Conservation (phyloP, 2,888 invertebrate genomes). For the Rhynchonema sp. region DNA sequence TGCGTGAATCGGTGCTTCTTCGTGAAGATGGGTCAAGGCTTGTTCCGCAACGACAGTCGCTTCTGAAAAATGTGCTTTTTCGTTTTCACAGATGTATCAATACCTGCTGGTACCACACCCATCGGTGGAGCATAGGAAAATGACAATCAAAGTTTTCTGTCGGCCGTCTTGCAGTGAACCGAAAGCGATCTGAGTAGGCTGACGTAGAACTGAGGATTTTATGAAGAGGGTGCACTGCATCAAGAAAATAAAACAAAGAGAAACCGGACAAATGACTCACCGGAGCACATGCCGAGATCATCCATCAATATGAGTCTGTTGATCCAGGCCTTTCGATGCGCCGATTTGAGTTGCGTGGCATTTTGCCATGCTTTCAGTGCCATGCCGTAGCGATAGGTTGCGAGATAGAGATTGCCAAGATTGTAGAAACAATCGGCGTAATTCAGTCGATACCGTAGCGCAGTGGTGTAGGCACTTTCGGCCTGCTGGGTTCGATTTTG, state of each 20-base stretch:
- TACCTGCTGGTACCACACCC: no score
- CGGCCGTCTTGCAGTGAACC: no score
- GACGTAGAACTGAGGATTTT: no score
- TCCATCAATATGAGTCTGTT: conserved; percentile 69
- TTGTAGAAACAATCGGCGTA: conserved; percentile 88
- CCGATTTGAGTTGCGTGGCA: conserved; percentile 54
- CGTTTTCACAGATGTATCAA: no score
- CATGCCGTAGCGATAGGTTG: conserved; percentile 47
- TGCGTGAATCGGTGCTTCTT: conserved; percentile 58
- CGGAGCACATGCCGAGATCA: conserved; percentile 41
- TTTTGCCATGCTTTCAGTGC: conserved; percentile 63
- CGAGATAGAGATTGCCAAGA: conserved; percentile 75
- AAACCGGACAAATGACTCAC: background rate
- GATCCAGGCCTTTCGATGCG: conserved; percentile 70
- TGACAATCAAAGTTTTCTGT: no score
- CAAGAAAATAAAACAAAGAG: no score
- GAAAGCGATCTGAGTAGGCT: no score
- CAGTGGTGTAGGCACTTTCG: conserved; percentile 55
- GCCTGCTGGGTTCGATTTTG: conserved; percentile 40
- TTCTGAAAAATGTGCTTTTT: no score
- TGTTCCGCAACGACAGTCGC: conserved; percentile 42
- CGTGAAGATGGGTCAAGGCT: conserved; percentile 50
- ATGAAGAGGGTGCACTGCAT: no score
- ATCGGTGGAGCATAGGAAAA: no score
- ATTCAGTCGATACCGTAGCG: conserved; percentile 50